Conservation (phyloP, 2,113 vertebrate genomes). For the Geothlypis trichas region DNA sequence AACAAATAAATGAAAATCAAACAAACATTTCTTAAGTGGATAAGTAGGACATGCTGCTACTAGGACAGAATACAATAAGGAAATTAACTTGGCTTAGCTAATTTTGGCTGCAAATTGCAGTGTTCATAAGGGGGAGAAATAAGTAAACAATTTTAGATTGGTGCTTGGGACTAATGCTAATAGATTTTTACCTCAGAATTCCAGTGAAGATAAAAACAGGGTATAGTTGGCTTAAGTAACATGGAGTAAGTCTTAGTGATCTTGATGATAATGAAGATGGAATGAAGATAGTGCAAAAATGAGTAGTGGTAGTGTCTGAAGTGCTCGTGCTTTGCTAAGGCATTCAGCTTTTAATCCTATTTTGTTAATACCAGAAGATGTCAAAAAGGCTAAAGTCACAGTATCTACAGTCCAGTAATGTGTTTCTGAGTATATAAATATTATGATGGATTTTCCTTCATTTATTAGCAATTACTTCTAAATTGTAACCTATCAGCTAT, state of each 20-base stretch:
- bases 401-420: neutral
- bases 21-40: constrained; percentile 55
- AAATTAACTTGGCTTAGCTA: constrained; percentile 54
- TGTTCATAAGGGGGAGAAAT: constrained; percentile 8
- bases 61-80: constrained; percentile 5
- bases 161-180: neutral
- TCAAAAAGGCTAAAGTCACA: neutral
- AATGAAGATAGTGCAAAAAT: neutral
- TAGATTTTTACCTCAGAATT: constrained; percentile 54
- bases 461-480: neutral
- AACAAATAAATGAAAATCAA: constrained; percentile 59
- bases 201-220: constrained; percentile 72
- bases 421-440: neutral
- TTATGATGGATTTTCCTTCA: neutral
- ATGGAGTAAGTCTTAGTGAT: neutral
- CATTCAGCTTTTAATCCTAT: neutral
- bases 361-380: neutral
- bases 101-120: constrained; percentile 32
- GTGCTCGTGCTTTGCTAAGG: neutral
- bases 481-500: neutral
- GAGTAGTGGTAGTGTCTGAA: neutral
- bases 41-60: constrained; percentile 60
- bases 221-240: neutral
- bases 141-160: constrained; percentile 25
- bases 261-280: constrained; percentile 7